These are phyloP conservation scores for Theropithecus gelada DNA, from an alignment of 2,113 vertebrate genomes.

Conservation along the genomic window DNA sequence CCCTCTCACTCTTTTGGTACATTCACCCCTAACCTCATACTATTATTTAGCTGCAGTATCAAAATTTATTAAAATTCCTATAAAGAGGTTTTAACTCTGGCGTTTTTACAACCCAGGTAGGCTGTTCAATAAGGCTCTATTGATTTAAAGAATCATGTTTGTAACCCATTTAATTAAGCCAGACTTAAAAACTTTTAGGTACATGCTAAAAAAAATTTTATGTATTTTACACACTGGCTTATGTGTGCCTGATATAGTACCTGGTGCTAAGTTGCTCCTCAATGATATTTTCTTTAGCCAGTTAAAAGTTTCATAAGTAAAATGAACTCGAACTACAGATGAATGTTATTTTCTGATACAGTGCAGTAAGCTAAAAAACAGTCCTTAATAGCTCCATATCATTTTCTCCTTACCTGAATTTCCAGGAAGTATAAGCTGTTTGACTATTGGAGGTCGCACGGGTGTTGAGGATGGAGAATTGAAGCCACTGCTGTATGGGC, in stretches of 20 bases:
- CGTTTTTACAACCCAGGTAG: slow-evolving; percentile 12
- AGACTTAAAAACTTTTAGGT: not conserved
- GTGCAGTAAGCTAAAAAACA: not conserved
- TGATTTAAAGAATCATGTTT: slow-evolving; percentile 35
- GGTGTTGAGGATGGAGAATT: slow-evolving; percentile 97
- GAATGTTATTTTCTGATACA: not conserved
- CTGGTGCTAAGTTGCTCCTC: not conserved
- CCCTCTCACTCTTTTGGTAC: not conserved
- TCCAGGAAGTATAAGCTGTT: slow-evolving; percentile 93
- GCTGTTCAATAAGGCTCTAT: not conserved
- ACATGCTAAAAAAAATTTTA: not conserved
- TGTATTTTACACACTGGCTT: not conserved
- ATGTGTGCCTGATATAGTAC: not conserved
- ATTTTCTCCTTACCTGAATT: slow-evolving; percentile 87
- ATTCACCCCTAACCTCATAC: not conserved
- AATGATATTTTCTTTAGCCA: not conserved
- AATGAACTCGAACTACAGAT: not conserved
- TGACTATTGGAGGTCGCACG: slow-evolving; percentile 91
- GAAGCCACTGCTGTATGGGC: slow-evolving; percentile 96
- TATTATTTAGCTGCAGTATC: not conserved
- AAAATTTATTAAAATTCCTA: slow-evolving; percentile 31
- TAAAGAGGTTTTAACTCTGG: not conserved
- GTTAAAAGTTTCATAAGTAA: slow-evolving; percentile 11
- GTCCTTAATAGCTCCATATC: not conserved
- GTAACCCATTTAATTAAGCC: not conserved